phyloP scores from a whole-genome alignment of 2,113 vertebrate genomes.

The Bubalus kerabau region DNA sequence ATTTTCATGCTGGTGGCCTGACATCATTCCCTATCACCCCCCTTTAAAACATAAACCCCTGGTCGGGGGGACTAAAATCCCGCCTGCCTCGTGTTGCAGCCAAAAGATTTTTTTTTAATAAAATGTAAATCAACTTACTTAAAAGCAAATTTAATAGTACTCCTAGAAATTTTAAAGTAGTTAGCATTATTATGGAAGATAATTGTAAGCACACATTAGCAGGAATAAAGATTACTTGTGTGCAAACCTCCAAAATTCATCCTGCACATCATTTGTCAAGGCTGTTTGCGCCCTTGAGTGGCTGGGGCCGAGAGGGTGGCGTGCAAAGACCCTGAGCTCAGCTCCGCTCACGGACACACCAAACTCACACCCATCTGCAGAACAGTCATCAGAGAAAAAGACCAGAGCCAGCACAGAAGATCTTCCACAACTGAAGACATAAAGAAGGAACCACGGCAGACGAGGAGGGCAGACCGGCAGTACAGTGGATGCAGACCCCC shows the following conservation, averaged over 20 bases:
- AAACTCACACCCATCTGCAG: neutral
- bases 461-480: fast-evolving
- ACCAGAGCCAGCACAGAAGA: neutral
- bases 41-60: neutral
- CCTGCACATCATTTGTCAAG: neutral
- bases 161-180: neutral
- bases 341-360: neutral
- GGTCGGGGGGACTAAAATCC: neutral
- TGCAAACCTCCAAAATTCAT: neutral
- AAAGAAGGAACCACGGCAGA: neutral
- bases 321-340: neutral
- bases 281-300: neutral
- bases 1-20: neutral
- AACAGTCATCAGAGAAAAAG: neutral
- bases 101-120: neutral
- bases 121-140: neutral
- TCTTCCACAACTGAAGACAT: neutral
- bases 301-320: neutral
- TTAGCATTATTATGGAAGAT: neutral
- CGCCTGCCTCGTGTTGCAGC: neutral
- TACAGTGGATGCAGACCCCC: fast-evolving
- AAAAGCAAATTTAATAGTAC: neutral
- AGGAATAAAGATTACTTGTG: neutral
- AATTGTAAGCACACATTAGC: neutral
- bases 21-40: neutral